A percentile compares a stretch with the other conserved stretches of the same genome.
Conservation (phyloP, 2,888 invertebrate genomes). For the Acleris cristana region DNA sequence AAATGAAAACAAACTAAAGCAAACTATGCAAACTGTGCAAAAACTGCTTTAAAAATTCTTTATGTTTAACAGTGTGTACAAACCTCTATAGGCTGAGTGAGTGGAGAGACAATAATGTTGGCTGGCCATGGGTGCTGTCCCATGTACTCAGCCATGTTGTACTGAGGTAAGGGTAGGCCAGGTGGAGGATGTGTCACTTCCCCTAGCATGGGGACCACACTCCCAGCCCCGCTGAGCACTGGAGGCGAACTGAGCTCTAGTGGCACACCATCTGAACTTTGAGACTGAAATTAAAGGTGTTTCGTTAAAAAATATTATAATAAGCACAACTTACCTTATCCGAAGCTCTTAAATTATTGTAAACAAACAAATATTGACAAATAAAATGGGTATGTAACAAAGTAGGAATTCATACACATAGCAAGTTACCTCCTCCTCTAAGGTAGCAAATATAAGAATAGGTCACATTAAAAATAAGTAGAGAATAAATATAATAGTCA, state of each 20-base stretch:
- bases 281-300: slow-evolving; percentile 52
- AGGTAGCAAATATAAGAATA: no score
- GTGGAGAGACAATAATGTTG: slow-evolving; percentile 73
- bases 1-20: no score
- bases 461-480: no score
- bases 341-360: no score
- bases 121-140: slow-evolving; percentile 76
- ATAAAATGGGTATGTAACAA: no score
- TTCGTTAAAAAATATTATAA: not conserved
- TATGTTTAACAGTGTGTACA: slow-evolving; percentile 30
- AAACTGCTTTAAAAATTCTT: no score
- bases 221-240: slow-evolving; percentile 61
- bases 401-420: no score
- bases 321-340: no score
- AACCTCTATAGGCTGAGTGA: slow-evolving; percentile 81
- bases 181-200: slow-evolving; percentile 77
- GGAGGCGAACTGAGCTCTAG: slow-evolving; percentile 71
- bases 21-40: no score
- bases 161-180: slow-evolving; percentile 76
- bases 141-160: slow-evolving; percentile 75
- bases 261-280: slow-evolving; percentile 64
- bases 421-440: no score
- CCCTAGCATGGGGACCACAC: slow-evolving; percentile 66
- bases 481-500: no score
- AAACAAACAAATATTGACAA: no score